These are phyloP conservation scores for Dryas iulia DNA, from an alignment of 1,140 invertebrate genomes.

Conservation along the genomic window DNA sequence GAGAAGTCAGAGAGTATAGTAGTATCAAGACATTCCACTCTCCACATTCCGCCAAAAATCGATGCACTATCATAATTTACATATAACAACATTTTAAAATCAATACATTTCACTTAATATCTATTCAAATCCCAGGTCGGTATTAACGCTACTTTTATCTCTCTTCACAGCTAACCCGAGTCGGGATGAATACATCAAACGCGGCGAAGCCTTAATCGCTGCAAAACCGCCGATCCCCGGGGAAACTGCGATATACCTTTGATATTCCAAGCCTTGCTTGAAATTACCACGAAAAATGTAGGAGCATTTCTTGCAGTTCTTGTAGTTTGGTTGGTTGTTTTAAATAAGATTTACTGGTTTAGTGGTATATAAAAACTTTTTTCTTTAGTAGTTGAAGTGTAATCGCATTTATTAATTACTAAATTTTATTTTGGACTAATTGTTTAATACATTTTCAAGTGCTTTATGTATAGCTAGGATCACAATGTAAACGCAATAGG, in stretches of 20 bases:
- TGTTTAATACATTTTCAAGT: too few species aligned
- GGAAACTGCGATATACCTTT: constrained; percentile 21
- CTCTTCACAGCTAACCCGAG: constrained; percentile 39
- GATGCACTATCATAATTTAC: too few species aligned
- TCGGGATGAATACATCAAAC: constrained; percentile 58
- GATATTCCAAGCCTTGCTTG: constrained; percentile 8
- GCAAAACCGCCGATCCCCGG: constrained; percentile 38
- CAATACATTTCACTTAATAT: constrained; percentile 11
- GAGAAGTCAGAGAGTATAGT: too few species aligned
- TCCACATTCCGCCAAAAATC: too few species aligned
- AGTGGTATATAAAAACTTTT: too few species aligned
- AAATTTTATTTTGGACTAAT: too few species aligned
- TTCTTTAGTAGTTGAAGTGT: too few species aligned
- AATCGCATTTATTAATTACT: too few species aligned
- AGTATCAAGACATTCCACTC: too few species aligned
- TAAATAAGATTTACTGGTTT: neutral
- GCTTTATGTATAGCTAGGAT: too few species aligned
- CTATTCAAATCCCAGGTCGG: constrained; percentile 32
- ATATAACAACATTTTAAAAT: neutral
- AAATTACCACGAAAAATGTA: constrained; percentile 17
- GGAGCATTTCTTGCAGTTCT: neutral
- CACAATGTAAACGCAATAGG: too few species aligned
- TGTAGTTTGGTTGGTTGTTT: neutral
- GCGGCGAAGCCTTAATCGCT: constrained; percentile 45
- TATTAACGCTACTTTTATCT: constrained; percentile 51